A percentile compares a stretch with the other conserved stretches of the same genome.
These are phyloP conservation scores for Scelioninae gen. 1 DNA, from an alignment of 2,888 invertebrate genomes.

Conservation along the genomic window DNA sequence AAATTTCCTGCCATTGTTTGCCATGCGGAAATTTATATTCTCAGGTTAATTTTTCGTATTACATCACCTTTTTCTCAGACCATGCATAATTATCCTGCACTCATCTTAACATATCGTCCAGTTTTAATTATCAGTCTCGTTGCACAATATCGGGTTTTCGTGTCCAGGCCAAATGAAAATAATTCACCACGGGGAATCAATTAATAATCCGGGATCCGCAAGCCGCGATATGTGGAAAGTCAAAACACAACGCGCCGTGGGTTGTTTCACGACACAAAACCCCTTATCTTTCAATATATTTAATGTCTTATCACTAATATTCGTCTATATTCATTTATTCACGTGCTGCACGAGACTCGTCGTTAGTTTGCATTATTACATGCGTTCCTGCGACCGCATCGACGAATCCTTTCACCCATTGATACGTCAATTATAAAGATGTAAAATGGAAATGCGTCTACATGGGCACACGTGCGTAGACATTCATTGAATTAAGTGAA, in stretches of 20 bases:
- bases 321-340: conserved; percentile 65
- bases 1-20: conserved; percentile 44
- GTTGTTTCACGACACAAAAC: conserved; percentile 42
- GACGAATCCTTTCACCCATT: conserved; percentile 71
- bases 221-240: conserved; percentile 31
- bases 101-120: conserved; percentile 7
- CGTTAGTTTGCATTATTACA: conserved; percentile 63
- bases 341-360: conserved; percentile 45
- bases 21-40: conserved; percentile 22
- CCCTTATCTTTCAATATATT: conserved; percentile 53
- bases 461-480: conserved; percentile 65
- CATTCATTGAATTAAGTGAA: conserved; percentile 56
- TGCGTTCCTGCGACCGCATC: conserved; percentile 67
- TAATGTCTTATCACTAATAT: conserved; percentile 55
- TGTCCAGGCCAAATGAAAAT: conserved; percentile 19
- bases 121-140: conserved; percentile 33
- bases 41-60: conserved; percentile 34
- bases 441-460: conserved; percentile 70
- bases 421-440: conserved; percentile 74
- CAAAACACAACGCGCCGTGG: conserved; percentile 22
- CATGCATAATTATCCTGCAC: conserved; percentile 27
- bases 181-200: conserved; percentile 10
- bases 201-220: conserved; percentile 28
- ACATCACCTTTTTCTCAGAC: conserved; percentile 25
- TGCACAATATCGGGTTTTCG: conserved; percentile 19